Percentiles rank a stretch among this genome's conserved stretches.
phyloP scores from a whole-genome alignment of 2,888 invertebrate genomes.

The Tachina fera region DNA sequence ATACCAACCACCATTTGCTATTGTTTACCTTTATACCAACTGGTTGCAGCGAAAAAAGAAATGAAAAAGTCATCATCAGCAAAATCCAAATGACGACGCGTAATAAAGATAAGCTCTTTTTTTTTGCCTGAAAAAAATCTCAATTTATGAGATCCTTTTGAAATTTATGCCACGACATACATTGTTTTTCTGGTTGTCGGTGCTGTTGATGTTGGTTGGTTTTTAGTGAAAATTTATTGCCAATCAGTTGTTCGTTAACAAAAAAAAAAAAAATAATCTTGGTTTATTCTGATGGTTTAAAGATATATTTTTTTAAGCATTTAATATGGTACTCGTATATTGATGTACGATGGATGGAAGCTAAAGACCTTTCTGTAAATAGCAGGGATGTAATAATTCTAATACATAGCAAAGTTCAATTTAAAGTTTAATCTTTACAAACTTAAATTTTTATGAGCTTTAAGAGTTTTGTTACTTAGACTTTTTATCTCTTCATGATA shows the following conservation, averaged over 20 bases:
- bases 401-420: too few relatives aligned
- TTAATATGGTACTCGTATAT: not conserved
- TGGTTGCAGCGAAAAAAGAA: not conserved
- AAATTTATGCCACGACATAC: slow-evolving; percentile 69
- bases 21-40: slow-evolving; percentile 47
- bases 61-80: slow-evolving; percentile 68
- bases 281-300: slow-evolving; percentile 46
- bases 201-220: slow-evolving; percentile 48
- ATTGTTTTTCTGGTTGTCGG: slow-evolving; percentile 54
- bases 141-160: slow-evolving; percentile 72
- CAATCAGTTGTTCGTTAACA: slow-evolving; percentile 64
- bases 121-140: slow-evolving; percentile 55
- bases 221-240: slow-evolving; percentile 64
- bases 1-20: slow-evolving; percentile 49
- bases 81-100: slow-evolving; percentile 73
- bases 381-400: too few relatives aligned
- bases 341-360: too few relatives aligned
- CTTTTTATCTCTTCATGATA: too few relatives aligned
- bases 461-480: too few relatives aligned
- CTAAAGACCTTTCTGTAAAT: too few relatives aligned
- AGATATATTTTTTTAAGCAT: not conserved
- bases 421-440: too few relatives aligned
- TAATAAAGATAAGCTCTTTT: slow-evolving; percentile 74
- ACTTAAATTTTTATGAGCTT: too few relatives aligned
- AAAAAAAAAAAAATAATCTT: slow-evolving; percentile 57